Evolutionary conservation across 2,113 vertebrate genomes (phyloP).

Genomic region (Passer domesticus): DNA sequence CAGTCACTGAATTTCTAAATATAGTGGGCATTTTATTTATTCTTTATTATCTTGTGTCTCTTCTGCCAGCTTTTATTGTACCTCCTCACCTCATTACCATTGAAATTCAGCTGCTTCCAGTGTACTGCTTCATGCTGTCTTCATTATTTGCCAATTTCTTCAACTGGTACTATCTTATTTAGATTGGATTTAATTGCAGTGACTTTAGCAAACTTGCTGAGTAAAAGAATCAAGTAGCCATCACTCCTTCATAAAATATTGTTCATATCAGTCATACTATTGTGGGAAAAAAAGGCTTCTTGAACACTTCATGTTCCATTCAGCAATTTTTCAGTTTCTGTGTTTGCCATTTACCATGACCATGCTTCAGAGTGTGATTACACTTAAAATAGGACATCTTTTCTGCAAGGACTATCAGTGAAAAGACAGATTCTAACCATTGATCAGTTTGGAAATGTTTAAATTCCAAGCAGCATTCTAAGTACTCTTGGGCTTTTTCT

Average conservation of each 20-base stretch:
- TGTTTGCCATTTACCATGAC: not conserved
- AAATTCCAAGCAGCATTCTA: conserved; percentile 62
- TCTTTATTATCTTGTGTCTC: not conserved
- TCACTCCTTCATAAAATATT: not conserved
- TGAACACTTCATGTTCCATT: not conserved
- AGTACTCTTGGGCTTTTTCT: conserved; percentile 69
- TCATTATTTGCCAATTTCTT: not conserved
- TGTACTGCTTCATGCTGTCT: not conserved
- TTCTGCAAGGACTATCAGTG: conserved; percentile 63
- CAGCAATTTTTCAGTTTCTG: not conserved
- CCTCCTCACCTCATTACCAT: not conserved
- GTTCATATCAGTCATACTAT: not conserved
- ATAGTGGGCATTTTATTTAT: not conserved
- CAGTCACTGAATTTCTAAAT: not conserved
- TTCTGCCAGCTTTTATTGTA: not conserved
- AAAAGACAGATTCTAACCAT: conserved; percentile 74
- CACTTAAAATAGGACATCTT: conserved; percentile 51
- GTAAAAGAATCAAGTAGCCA: not conserved
- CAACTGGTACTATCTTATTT: not conserved
- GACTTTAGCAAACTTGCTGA: not conserved
- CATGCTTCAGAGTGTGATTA: conserved; percentile 42
- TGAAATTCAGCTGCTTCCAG: not conserved
- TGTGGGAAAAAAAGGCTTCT: not conserved
- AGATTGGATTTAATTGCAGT: not conserved
- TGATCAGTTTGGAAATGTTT: conserved; percentile 73